Percentiles rank a stretch among this genome's conserved stretches.
Conservation (phyloP, 2,113 vertebrate genomes). For the Nettapus auritus region DNA sequence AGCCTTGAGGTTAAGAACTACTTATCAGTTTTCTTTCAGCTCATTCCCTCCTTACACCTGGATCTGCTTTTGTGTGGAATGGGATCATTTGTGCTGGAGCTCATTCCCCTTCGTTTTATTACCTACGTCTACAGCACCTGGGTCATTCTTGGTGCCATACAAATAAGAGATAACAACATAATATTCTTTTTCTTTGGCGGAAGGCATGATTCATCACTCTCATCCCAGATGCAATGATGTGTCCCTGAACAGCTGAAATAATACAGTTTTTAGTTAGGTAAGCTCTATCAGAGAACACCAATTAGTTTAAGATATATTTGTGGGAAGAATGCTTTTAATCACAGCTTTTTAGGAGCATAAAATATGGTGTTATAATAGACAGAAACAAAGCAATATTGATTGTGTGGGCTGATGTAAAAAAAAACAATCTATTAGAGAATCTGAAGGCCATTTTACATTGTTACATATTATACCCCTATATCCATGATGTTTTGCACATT, state of each 20-base stretch:
- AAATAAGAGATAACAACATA: background rate
- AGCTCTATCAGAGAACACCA: background rate
- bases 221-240: background rate
- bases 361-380: background rate
- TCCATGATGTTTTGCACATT: background rate
- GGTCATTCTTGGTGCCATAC: background rate
- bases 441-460: background rate
- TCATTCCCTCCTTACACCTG: background rate
- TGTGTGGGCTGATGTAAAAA: background rate
- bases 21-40: background rate
- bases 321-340: slow-evolving; percentile 43
- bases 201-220: background rate
- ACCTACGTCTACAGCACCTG: background rate
- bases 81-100: background rate
- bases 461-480: background rate
- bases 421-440: background rate
- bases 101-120: background rate
- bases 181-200: background rate
- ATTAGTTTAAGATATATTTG: background rate
- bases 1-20: background rate
- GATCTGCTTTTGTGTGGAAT: background rate
- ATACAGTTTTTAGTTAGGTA: background rate
- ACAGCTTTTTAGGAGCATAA: slow-evolving; percentile 37
- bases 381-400: slow-evolving; percentile 4
- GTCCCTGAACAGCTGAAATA: slow-evolving; percentile 1